These are phyloP conservation scores for Aphis gossypii DNA, from an alignment of 1,140 invertebrate species.

Conservation along the genomic window DNA sequence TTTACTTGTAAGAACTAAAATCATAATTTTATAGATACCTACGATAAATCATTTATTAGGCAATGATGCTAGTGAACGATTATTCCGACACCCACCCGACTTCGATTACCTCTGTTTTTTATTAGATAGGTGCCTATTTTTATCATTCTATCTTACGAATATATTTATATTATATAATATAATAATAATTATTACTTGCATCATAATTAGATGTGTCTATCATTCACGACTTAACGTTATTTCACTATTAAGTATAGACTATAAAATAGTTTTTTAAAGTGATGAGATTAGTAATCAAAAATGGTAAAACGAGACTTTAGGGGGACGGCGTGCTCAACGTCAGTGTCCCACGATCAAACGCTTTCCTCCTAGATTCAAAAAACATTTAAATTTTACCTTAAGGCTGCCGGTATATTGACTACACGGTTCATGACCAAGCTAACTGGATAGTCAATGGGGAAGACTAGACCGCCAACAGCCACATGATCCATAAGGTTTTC, in stretches of 20 bases:
- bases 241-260: background rate
- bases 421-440: conserved; percentile 78
- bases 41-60: background rate
- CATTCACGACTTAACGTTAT: background rate
- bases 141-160: background rate
- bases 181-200: background rate
- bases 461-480: conserved; percentile 79
- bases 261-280: background rate
- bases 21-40: background rate
- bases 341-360: background rate
- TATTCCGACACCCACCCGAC: background rate
- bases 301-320: background rate
- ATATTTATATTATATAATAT: background rate
- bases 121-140: background rate
- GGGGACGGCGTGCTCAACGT: background rate
- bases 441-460: conserved; percentile 80
- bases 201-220: background rate
- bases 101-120: background rate
- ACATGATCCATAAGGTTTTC: conserved; percentile 85
- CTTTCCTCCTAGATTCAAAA: background rate
- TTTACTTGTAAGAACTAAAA: background rate
- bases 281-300: background rate
- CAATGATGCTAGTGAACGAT: background rate
- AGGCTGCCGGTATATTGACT: conserved; percentile 78
- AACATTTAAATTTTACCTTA: conserved; percentile 65